phyloP scores from a whole-genome alignment of 2,113 vertebrate genomes.

The Ictalurus punctatus region DNA sequence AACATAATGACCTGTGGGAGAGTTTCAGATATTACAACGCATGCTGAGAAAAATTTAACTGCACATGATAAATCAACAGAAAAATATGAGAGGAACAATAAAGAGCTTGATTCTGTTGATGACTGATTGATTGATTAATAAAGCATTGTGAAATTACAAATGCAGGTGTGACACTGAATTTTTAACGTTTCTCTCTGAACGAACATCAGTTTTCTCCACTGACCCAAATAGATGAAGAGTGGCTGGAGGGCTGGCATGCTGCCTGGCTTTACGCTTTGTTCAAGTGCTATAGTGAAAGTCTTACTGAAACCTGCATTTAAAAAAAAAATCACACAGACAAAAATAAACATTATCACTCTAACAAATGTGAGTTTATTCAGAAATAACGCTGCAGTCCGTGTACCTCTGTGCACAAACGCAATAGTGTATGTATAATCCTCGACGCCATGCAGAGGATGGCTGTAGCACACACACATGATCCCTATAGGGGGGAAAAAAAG shows the following conservation, averaged over 20 bases:
- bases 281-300: slow-evolving; percentile 80
- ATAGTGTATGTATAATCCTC: slow-evolving; percentile 80
- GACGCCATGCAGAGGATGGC: slow-evolving; percentile 63
- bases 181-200: background rate
- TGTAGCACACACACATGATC: slow-evolving; percentile 86
- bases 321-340: background rate
- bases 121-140: background rate
- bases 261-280: slow-evolving; percentile 55
- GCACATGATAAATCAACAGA: background rate
- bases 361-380: background rate
- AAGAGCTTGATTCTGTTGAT: too few species aligned
- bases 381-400: background rate
- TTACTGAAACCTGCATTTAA: slow-evolving; percentile 80
- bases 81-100: background rate
- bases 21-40: background rate
- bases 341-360: background rate
- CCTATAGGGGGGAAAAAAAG: slow-evolving; percentile 68
- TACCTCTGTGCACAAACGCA: slow-evolving; percentile 87
- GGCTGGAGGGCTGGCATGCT: slow-evolving; percentile 65
- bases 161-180: background rate
- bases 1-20: slow-evolving; percentile 81
- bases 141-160: background rate
- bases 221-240: slow-evolving; percentile 88
- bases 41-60: background rate
- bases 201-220: slow-evolving; percentile 51